Conservation (phyloP, 2,797 vertebrate species). For the Chloroceryle amazona region DNA sequence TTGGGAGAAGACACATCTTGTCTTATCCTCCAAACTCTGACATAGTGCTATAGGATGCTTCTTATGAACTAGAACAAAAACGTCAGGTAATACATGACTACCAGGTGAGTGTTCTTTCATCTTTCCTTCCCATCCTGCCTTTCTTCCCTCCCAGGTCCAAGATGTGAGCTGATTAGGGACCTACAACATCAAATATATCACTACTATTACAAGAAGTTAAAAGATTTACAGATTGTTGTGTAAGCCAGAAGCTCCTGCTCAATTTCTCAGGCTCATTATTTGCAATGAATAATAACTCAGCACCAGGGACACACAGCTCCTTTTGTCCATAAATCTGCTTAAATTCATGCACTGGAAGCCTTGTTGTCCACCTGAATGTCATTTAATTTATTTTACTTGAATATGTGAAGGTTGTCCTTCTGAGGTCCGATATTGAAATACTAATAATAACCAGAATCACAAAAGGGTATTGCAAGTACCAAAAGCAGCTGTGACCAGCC, state of each 20-base stretch:
- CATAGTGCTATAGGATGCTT: background rate
- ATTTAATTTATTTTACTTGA: background rate
- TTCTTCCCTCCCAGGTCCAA: background rate
- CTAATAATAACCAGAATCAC: background rate
- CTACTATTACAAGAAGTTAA: background rate
- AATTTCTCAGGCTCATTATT: background rate
- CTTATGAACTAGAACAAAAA: background rate
- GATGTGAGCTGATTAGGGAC: background rate
- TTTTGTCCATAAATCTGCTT: conserved; percentile 1
- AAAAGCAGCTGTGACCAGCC: background rate
- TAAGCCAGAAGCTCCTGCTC: background rate
- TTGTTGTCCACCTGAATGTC: background rate
- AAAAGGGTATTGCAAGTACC: background rate
- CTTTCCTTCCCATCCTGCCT: background rate
- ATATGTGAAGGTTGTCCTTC: background rate
- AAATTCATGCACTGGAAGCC: background rate
- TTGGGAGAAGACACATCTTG: background rate
- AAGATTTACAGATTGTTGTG: background rate
- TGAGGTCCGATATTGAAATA: background rate
- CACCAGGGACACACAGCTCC: background rate
- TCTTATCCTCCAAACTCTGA: background rate
- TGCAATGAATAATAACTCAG: background rate
- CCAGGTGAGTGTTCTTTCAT: background rate
- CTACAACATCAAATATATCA: background rate
- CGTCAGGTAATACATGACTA: background rate